Evolutionary conservation across 2,113 vertebrate species (phyloP).

Genomic region (Aspiorhynchus laticeps): DNA sequence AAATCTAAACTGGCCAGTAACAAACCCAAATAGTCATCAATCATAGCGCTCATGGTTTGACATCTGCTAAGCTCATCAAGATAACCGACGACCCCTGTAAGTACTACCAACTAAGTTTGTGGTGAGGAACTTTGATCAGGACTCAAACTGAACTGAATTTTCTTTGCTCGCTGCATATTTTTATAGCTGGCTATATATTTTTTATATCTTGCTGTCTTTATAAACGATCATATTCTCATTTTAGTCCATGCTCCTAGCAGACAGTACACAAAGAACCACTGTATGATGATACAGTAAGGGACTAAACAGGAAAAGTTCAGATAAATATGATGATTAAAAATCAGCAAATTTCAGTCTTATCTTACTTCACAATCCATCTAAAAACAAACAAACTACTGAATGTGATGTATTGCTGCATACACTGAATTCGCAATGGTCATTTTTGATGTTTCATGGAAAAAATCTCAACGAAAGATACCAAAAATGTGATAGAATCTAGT

Average conservation of each 20-base stretch:
- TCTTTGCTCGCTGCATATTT: neutral
- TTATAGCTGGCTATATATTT: neutral
- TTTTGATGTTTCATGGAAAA: neutral
- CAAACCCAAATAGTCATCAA: conserved; percentile 38
- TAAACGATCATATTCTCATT: neutral
- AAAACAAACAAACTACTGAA: conserved; percentile 30
- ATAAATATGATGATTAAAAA: conserved; percentile 34
- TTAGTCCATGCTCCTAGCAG: neutral
- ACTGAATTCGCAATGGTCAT: neutral
- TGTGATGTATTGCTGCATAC: neutral
- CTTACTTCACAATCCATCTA: neutral
- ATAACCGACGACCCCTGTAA: neutral
- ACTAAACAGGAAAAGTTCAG: conserved; percentile 59
- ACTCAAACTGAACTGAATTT: neutral
- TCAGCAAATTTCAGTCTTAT: conserved; percentile 46
- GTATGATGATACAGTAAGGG: conserved; percentile 32
- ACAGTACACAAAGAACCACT: neutral
- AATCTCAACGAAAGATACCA: neutral
- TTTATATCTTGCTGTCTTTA: neutral
- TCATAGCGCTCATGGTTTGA: neutral
- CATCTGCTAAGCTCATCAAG: conserved; percentile 46
- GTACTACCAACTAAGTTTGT: neutral
- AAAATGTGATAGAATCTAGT: conserved; percentile 5
- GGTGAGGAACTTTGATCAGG: neutral
- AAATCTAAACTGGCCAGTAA: conserved; percentile 17